Base-by-base conservation (phyloP, 1,140 invertebrate genomes). In the Drepana arcuata region DNA sequence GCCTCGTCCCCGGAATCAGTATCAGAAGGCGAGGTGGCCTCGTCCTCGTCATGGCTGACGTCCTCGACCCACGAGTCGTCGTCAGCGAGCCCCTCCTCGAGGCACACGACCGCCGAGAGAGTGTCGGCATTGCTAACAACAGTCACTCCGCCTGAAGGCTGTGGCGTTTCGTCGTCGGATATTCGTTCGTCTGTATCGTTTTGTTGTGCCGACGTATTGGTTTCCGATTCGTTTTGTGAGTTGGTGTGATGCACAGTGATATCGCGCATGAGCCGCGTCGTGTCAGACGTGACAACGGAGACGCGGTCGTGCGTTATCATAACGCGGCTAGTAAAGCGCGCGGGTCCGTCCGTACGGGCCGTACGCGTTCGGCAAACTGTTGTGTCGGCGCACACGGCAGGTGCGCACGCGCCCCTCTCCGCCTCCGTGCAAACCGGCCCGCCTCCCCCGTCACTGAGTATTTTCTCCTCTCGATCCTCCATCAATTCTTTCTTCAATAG, bases 61-160 rank as follows among this genome's bases (percentile, higher is more conserved):
- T 94, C 92, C 60, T 94, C 93, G 23, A 94, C 92, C 93, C 93
- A 94, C 16, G 92, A 94, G 59, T 94, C 93, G 63, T 94, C 92
- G 45, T 94, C 93, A 14, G 93, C 92, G 16, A 94, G 74, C 31
- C 92, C 92, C 65, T 94, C 92, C 68, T 94, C 92, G 14, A 93
- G 85, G 38, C 89, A 91, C n/a, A 91, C 86, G n/a, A 90, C 86
- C 24, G 88, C 87, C 43, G 88, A 88, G 46, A 89, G 78, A 43
- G 88, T 89, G 60, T 89, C 86, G 53, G 81, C 84, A 52, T 88
- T 88, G 26, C 88, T 88, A 47, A 89, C 86, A 41, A 89, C 87
- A 54, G 86, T 86, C 43, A 90, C 87, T 72, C 83, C 85, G 51
- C 64, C 64, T 48, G 69, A 75, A 63, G 70, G 77, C 60, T 74